Percentiles rank a stretch among this genome's conserved stretches.
These are phyloP conservation scores for Cynocephalus volans DNA, from an alignment of 2,113 vertebrate genomes.

Conservation along the genomic window DNA sequence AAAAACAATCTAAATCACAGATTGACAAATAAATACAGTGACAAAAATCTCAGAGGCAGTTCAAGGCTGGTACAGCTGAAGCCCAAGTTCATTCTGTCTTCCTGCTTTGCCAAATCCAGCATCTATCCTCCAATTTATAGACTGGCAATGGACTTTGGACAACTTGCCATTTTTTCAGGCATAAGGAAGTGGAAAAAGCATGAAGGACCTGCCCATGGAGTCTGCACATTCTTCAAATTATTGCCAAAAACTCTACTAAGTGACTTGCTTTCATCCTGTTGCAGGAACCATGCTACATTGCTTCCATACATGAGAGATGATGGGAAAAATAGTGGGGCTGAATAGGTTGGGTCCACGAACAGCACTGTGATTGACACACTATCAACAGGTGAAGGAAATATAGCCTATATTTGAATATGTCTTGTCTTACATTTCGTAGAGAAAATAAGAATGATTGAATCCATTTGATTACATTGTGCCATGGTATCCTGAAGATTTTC, in stretches of 20 bases:
- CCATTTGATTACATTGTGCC: neutral
- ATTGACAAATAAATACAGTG: neutral
- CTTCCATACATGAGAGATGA: neutral
- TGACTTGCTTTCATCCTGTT: neutral
- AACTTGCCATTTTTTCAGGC: neutral
- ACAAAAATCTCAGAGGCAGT: neutral
- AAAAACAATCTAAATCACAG: neutral
- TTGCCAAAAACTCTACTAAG: neutral
- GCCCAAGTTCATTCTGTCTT: neutral
- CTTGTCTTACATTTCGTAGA: neutral
- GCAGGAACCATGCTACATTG: neutral
- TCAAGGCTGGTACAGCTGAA: neutral
- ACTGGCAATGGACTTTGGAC: neutral
- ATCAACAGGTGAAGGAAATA: neutral
- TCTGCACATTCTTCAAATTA: neutral
- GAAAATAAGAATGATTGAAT: neutral
- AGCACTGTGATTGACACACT: neutral
- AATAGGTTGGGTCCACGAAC: neutral
- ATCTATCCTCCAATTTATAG: neutral
- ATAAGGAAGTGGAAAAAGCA: neutral
- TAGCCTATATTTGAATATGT: neutral
- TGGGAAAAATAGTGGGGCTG: neutral
- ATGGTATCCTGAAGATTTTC: neutral
- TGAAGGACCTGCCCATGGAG: accelerated
- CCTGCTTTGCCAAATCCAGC: neutral